These are phyloP conservation scores for Indicator maculatus DNA, from an alignment of 2,113 vertebrate species.

Conservation along the genomic window DNA sequence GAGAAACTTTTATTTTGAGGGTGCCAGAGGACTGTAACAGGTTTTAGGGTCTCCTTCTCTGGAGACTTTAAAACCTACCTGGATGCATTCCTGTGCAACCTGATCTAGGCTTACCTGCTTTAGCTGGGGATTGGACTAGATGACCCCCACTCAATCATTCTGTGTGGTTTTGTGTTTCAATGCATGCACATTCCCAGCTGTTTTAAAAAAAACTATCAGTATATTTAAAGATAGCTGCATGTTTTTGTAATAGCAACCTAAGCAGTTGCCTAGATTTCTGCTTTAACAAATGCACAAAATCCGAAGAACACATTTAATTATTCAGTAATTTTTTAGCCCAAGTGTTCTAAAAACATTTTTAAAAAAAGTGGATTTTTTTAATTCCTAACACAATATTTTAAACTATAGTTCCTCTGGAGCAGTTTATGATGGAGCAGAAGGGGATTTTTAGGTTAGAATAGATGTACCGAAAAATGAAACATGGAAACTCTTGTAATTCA, in stretches of 20 bases:
- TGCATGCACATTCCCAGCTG: not conserved
- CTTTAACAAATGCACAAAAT: not conserved
- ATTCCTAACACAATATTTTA: not conserved
- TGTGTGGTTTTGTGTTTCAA: not conserved
- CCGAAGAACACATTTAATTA: not conserved
- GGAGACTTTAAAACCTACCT: too few relatives aligned
- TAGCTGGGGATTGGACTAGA: too few relatives aligned
- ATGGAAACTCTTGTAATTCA: conserved; percentile 12
- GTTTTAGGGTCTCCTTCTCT: too few relatives aligned
- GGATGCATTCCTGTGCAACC: too few relatives aligned
- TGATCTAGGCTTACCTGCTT: too few relatives aligned
- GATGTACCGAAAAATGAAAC: not conserved
- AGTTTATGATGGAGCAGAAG: not conserved
- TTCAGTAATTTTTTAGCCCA: not conserved
- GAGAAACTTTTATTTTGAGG: too few relatives aligned
- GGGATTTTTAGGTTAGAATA: not conserved
- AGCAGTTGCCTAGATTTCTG: not conserved
- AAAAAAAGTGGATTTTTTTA: not conserved
- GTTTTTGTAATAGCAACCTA: not conserved
- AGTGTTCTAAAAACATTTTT: not conserved
- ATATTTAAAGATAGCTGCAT: not conserved
- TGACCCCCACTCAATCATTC: too few relatives aligned
- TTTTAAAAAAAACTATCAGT: not conserved
- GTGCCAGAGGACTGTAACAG: too few relatives aligned
- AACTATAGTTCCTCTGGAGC: not conserved